Evolutionary conservation across 2,888 invertebrate species (phyloP).

Genomic region (Pachydiplax longipennis): DNA sequence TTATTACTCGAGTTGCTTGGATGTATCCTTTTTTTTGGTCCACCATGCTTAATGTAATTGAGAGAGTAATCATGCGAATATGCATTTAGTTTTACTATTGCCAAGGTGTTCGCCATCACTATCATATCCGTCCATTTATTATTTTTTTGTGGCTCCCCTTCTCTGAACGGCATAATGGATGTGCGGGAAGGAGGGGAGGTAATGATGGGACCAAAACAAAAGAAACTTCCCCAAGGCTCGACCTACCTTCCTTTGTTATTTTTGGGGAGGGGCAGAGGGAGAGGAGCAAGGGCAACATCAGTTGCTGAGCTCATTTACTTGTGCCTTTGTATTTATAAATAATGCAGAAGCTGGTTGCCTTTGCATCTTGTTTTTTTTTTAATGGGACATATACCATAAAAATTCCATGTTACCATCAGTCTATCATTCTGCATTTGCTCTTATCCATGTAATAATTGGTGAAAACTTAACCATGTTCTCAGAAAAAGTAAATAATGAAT

Average conservation of each 20-base stretch:
- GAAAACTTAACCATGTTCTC: slow-evolving; percentile 40
- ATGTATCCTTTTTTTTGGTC: slow-evolving; percentile 30
- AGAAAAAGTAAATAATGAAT: background rate
- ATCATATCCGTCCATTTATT: slow-evolving; percentile 25
- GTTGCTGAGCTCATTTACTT: background rate
- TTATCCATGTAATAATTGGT: slow-evolving; percentile 29
- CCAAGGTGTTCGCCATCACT: slow-evolving; percentile 42
- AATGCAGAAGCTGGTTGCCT: slow-evolving; percentile 9
- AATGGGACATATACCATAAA: background rate
- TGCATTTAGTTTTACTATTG: slow-evolving; percentile 27
- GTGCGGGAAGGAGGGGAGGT: background rate
- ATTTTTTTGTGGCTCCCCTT: background rate
- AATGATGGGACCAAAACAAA: slow-evolving; percentile 24
- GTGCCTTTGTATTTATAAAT: slow-evolving; percentile 10
- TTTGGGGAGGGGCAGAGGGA: background rate
- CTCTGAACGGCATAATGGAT: background rate
- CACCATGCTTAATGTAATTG: background rate
- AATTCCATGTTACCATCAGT: background rate
- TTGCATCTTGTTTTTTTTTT: slow-evolving; percentile 11
- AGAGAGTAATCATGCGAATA: background rate
- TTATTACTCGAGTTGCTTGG: slow-evolving; percentile 32
- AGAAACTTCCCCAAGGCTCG: slow-evolving; percentile 2
- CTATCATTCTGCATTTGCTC: slow-evolving; percentile 10
- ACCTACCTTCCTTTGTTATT: slow-evolving; percentile 3
- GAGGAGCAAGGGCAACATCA: background rate